These are phyloP conservation scores for Sitophilus oryzae DNA, from an alignment of 1,140 invertebrate species.

Conservation along the genomic window DNA sequence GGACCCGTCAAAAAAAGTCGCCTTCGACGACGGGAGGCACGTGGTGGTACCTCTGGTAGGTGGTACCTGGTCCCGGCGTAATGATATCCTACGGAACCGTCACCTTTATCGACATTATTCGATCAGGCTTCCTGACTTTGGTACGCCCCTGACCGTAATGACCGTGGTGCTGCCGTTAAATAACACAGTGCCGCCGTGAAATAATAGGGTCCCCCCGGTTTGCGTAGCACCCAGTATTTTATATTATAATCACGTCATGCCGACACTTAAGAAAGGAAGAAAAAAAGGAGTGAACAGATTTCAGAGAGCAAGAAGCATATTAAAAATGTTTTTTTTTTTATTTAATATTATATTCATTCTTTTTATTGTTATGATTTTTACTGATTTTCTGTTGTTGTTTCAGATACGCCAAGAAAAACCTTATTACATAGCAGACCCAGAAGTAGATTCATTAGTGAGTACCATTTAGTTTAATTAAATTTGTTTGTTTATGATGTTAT, in stretches of 20 bases:
- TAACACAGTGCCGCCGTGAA: constrained; percentile 25
- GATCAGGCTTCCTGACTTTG: constrained; percentile 36
- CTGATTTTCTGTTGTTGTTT: constrained; percentile 56
- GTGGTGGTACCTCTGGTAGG: constrained; percentile 38
- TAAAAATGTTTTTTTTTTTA: constrained; percentile 4
- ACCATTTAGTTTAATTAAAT: constrained; percentile 1
- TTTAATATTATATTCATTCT: too few species aligned
- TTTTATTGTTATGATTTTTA: constrained; percentile 11
- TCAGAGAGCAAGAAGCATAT: too few species aligned
- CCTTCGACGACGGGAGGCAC: too few species aligned
- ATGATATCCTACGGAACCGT: constrained; percentile 36
- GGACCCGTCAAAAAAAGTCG: background rate
- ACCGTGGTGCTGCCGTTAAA: too few species aligned
- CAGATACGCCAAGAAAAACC: constrained; percentile 97
- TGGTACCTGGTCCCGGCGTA: constrained; percentile 35
- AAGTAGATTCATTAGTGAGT: constrained; percentile 98
- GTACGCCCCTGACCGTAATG: too few species aligned
- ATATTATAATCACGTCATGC: constrained; percentile 15
- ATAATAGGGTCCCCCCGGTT: constrained; percentile 29
- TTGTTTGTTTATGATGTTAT: too few species aligned
- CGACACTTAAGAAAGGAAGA: too few species aligned
- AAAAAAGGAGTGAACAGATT: too few species aligned
- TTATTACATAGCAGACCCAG: constrained; percentile 95
- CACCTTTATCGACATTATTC: constrained; percentile 33
- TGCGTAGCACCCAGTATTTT: constrained; percentile 16